Percentiles rank a stretch among this genome's conserved stretches.
These are phyloP conservation scores for Tetramorium simillimum DNA, from an alignment of 1,140 invertebrate genomes.

Conservation along the genomic window DNA sequence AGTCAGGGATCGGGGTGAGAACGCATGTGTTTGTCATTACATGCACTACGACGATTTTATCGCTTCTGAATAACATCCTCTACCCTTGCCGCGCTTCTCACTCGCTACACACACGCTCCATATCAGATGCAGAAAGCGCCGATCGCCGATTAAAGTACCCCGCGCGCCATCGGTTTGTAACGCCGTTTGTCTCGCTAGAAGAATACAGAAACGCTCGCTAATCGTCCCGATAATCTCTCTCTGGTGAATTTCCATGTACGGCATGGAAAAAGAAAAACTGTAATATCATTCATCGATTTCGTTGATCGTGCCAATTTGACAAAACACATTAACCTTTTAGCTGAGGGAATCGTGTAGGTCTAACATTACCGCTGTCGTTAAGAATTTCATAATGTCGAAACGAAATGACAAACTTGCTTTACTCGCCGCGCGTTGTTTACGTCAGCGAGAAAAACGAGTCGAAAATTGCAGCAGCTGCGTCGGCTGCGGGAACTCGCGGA, in stretches of 20 bases:
- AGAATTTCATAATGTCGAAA: slow-evolving; percentile 16
- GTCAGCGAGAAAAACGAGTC: slow-evolving; percentile 34
- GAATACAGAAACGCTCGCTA: background rate
- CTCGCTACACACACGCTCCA: slow-evolving; percentile 5
- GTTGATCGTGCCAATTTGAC: background rate
- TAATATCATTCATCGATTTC: slow-evolving; percentile 8
- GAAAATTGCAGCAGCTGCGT: slow-evolving; percentile 15
- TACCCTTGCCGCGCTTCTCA: background rate
- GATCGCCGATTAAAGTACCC: slow-evolving; percentile 39
- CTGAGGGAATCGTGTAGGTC: background rate
- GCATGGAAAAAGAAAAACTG: background rate
- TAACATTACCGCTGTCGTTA: slow-evolving; percentile 19
- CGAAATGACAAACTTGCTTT: slow-evolving; percentile 20
- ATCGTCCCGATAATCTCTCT: slow-evolving; percentile 17
- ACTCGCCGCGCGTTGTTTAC: background rate
- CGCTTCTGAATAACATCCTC: slow-evolving; percentile 62
- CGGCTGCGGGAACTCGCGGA: background rate
- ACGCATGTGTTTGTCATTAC: slow-evolving; percentile 83
- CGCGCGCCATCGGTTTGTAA: slow-evolving; percentile 6
- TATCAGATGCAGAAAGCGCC: slow-evolving; percentile 34
- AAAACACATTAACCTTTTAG: background rate
- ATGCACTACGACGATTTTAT: slow-evolving; percentile 79
- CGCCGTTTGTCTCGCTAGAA: background rate
- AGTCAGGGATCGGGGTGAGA: slow-evolving; percentile 64
- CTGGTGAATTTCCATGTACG: background rate